Evolutionary conservation across 2,888 invertebrate species (phyloP).

Genomic region (Hesperia comma): DNA sequence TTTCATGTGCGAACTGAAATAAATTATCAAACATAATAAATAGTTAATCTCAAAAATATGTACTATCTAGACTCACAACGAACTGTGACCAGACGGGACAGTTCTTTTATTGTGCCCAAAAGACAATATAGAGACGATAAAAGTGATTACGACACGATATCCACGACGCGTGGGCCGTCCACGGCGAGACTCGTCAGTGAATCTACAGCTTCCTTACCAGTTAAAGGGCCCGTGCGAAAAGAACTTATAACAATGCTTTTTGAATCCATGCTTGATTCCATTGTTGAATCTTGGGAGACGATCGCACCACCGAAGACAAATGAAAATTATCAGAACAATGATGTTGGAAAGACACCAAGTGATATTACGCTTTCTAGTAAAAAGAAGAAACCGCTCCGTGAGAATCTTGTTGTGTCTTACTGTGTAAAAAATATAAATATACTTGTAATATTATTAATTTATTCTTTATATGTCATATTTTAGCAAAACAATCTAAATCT

Average conservation of each 20-base stretch:
- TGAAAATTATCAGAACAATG: slow-evolving; percentile 47
- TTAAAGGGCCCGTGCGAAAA: slow-evolving; percentile 60
- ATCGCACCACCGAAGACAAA: slow-evolving; percentile 54
- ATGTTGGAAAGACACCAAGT: slow-evolving; percentile 56
- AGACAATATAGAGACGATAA: slow-evolving; percentile 40
- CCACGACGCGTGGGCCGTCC: slow-evolving; percentile 50
- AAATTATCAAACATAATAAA: too few relatives aligned
- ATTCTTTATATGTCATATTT: slow-evolving; percentile 11
- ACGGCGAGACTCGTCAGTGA: slow-evolving; percentile 51
- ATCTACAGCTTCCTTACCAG: slow-evolving; percentile 47
- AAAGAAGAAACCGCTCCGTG: slow-evolving; percentile 56
- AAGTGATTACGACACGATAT: slow-evolving; percentile 47
- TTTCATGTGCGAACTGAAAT: background rate
- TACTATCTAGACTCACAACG: slow-evolving; percentile 69
- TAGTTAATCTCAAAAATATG: slow-evolving; percentile 49
- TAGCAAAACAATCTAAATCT: slow-evolving; percentile 54
- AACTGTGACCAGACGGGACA: slow-evolving; percentile 69
- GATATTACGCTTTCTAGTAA: slow-evolving; percentile 55
- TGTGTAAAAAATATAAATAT: too few relatives aligned
- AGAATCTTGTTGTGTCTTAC: slow-evolving; percentile 12
- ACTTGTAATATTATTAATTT: too few relatives aligned
- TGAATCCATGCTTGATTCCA: slow-evolving; percentile 68
- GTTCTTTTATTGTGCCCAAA: slow-evolving; percentile 59
- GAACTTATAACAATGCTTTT: slow-evolving; percentile 69
- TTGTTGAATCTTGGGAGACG: slow-evolving; percentile 69